These are phyloP conservation scores for Ophion obscuratus DNA, from an alignment of 2,888 invertebrate species.

Conservation along the genomic window DNA sequence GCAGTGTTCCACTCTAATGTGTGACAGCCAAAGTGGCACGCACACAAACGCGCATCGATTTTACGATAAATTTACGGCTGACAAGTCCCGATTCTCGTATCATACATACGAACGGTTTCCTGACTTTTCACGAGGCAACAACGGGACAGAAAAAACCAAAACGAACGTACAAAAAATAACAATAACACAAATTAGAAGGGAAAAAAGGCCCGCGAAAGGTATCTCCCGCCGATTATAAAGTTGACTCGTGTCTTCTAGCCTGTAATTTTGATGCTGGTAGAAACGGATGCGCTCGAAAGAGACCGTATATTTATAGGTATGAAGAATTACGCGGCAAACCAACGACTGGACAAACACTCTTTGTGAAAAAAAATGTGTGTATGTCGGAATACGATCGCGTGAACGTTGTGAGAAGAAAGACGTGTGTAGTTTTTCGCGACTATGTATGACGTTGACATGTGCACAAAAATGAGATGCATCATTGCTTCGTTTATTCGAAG, in stretches of 20 bases:
- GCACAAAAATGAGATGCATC: neutral
- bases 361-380: too few relatives aligned
- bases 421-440: too few relatives aligned
- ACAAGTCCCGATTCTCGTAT: conserved; percentile 10
- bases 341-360: too few relatives aligned
- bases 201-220: neutral
- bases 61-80: conserved; percentile 43
- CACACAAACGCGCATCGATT: conserved; percentile 40
- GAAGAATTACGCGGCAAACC: too few relatives aligned
- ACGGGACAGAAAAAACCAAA: neutral
- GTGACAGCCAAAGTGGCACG: conserved; percentile 55
- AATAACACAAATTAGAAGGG: neutral
- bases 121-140: neutral
- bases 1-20: conserved; percentile 53
- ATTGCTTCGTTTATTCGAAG: neutral
- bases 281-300: too few relatives aligned
- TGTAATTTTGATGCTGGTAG: neutral
- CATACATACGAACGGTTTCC: neutral
- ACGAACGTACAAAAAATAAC: neutral
- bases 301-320: too few relatives aligned
- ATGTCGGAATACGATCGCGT: too few relatives aligned
- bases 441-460: too few relatives aligned
- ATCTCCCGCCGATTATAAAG: neutral
- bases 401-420: too few relatives aligned
- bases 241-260: neutral